A percentile compares a stretch with the other conserved stretches of the same genome.
phyloP scores from a whole-genome alignment of 2,113 vertebrate species.

The Lepisosteus osseus region DNA sequence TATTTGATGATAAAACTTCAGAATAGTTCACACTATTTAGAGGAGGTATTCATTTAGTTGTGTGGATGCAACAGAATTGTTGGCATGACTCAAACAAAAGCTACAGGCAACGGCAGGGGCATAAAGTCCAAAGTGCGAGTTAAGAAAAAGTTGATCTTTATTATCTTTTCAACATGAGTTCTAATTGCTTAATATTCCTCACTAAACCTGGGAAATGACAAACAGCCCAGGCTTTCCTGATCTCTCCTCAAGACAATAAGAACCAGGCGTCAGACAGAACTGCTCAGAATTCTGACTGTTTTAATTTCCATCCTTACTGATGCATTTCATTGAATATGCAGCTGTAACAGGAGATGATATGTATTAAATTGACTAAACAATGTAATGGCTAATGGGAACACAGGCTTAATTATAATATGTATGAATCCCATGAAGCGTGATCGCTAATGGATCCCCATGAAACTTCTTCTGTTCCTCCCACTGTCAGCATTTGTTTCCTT shows the following conservation, averaged over 20 bases:
- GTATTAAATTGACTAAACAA: constrained; percentile 4
- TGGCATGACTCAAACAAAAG: too few species aligned
- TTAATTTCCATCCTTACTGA: not conserved
- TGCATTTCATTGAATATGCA: constrained; percentile 3
- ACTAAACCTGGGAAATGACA: too few species aligned
- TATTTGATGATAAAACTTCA: too few species aligned
- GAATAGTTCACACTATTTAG: too few species aligned
- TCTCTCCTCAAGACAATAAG: not conserved
- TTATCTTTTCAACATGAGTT: too few species aligned
- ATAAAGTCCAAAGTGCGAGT: too few species aligned
- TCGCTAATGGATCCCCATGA: constrained; percentile 14
- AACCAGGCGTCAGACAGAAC: not conserved
- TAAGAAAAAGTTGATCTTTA: too few species aligned
- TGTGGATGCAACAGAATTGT: too few species aligned
- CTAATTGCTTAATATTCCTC: too few species aligned
- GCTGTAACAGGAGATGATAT: constrained; percentile 6
- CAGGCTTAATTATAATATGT: constrained; percentile 7
- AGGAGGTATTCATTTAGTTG: too few species aligned
- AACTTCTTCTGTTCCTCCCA: constrained; percentile 1
- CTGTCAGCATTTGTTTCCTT: not conserved
- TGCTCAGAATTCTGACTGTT: not conserved
- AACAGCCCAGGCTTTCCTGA: too few species aligned
- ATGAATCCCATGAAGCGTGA: constrained; percentile 3
- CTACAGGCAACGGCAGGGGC: too few species aligned
- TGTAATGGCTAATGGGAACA: constrained; percentile 6